These are phyloP conservation scores for Galago senegalensis DNA, from an alignment of 2,797 vertebrate species.

Conservation along the genomic window DNA sequence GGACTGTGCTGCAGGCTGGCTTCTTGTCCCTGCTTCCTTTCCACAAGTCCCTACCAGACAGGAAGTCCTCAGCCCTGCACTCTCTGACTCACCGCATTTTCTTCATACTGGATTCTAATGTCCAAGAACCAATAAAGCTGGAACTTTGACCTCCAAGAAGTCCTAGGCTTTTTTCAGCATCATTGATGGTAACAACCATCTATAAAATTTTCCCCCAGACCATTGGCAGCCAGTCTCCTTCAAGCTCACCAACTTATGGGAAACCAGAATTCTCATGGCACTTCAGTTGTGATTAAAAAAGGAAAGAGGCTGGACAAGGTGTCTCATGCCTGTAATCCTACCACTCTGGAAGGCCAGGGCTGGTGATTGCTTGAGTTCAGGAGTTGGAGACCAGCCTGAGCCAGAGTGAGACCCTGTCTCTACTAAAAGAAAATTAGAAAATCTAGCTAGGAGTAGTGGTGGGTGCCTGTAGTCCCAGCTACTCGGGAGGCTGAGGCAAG, in stretches of 20 bases:
- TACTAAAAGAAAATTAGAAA: too few relatives aligned
- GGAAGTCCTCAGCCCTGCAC: neutral
- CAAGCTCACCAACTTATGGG: neutral
- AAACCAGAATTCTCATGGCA: neutral
- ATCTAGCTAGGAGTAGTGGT: too few relatives aligned
- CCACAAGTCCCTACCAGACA: neutral
- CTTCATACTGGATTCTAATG: neutral
- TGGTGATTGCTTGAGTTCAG: too few relatives aligned
- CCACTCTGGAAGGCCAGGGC: too few relatives aligned
- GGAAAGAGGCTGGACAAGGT: too few relatives aligned
- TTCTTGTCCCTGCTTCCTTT: neutral
- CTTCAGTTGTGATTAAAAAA: too few relatives aligned
- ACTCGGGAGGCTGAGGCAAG: too few relatives aligned
- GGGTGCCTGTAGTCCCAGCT: too few relatives aligned
- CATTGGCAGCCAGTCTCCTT: neutral
- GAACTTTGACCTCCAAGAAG: neutral
- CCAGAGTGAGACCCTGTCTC: too few relatives aligned
- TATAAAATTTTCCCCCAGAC: neutral
- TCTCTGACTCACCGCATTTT: neutral
- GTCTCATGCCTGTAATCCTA: too few relatives aligned
- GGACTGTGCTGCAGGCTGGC: neutral
- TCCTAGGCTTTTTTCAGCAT: conserved; percentile 4
- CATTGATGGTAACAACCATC: neutral
- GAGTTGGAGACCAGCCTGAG: too few relatives aligned
- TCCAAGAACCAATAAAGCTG: neutral